Evolutionary conservation across 2,888 invertebrate species (phyloP), one percentile per base, ranked within the genome.

Genomic region (Alcis repandata): DNA sequence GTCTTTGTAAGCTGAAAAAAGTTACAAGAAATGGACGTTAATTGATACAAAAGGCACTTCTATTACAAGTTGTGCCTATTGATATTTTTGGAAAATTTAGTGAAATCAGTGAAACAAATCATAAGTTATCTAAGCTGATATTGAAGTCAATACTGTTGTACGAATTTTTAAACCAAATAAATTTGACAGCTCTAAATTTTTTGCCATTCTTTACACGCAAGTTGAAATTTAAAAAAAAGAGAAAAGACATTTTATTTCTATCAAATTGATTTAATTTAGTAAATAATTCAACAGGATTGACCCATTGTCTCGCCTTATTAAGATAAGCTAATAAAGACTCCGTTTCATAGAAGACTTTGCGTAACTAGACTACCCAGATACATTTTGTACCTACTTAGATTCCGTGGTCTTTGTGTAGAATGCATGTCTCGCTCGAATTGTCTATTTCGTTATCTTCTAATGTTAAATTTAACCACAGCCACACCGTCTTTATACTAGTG

Each of bases 321-420:
- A 36, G 56, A 68, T 64, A 60, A 63, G 54, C 43, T 32, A 64
- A 64, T 67, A 64, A 62, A 67, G 62, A 65, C 64, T 46, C 60
- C 52, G 52, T 19, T 62, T 60, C 59, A 69, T 67, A 2, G 22
- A 17, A 53, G 53, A 40, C 52, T 48, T 59, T 58, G 62, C 32
- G n/a, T 36, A 19, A 20, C 22, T 38, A 27, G 27, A 4, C 27
- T 27, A 8, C 3, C 19, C n/a, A n/a, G 13, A n/a, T 48, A 40
- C 40, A 27, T 40, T 40, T 41, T 40, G 22, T 40, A 6, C 36
- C 36, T 48, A 36, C 36, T 51, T 48, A 36, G 38, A 52, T 40
- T 36, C 41, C 38, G 17, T 51, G 27, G 22, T 59, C 40, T 56
- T 45, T 43, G 45, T 57, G n/a, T 36, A 15, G 36, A 36, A 45